Evolutionary conservation across 2,797 vertebrate species (phyloP).

Genomic region (Sardinella longiceps): DNA sequence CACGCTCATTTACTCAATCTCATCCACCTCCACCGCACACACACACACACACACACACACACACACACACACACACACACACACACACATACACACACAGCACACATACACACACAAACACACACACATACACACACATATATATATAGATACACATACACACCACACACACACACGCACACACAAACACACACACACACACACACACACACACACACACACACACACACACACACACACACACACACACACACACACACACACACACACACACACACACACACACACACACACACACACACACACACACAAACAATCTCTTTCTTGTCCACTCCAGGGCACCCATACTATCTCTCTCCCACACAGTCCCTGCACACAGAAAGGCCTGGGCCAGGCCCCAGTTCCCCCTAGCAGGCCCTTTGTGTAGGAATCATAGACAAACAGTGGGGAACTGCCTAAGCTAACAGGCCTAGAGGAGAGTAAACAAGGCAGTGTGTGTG

Average conservation of each 20-base stretch:
- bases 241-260: no score
- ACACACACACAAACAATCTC: neutral
- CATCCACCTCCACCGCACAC: neutral
- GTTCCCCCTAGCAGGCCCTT: neutral
- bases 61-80: neutral
- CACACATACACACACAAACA: neutral
- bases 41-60: neutral
- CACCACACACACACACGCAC: neutral
- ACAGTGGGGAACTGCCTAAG: neutral
- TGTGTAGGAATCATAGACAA: conserved; percentile 4
- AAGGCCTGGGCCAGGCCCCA: neutral
- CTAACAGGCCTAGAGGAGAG: conserved; percentile 4
- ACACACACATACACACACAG: neutral
- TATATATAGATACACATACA: neutral
- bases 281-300: neutral
- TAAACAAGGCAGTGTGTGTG: conserved; percentile 28
- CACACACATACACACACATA: neutral
- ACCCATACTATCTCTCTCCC: conserved; percentile 11
- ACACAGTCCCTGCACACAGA: neutral
- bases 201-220: neutral
- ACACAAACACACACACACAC: neutral
- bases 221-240: neutral
- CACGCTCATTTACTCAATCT: neutral
- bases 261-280: neutral
- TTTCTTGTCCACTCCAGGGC: neutral